Evolutionary conservation across 2,888 invertebrate genomes (phyloP).

Genomic region (Orchesella flavescens): DNA sequence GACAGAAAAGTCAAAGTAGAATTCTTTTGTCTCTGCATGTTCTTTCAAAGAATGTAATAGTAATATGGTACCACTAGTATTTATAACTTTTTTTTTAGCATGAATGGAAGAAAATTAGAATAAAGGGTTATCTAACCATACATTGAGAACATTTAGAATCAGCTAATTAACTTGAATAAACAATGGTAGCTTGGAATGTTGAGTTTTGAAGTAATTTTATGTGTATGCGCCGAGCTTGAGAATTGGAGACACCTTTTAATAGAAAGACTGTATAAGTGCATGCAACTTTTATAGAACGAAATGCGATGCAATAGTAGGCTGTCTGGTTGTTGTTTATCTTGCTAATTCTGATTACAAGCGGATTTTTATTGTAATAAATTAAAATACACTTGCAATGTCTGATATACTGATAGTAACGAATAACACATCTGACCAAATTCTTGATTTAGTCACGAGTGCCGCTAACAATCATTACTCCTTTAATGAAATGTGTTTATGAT

Average conservation of each 20-base stretch:
- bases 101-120: neutral
- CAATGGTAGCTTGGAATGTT: neutral
- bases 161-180: neutral
- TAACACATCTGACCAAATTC: conserved; percentile 30
- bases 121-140: neutral
- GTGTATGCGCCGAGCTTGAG: conserved; percentile 34
- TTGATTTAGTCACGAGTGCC: conserved; percentile 42
- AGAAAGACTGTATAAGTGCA: conserved; percentile 50
- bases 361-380: neutral
- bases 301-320: neutral
- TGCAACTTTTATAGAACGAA: conserved; percentile 37
- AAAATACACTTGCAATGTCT: neutral
- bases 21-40: no score
- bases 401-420: neutral
- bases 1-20: neutral
- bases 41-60: no score
- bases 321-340: neutral
- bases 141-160: neutral
- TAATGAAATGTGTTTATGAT: neutral
- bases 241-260: conserved; percentile 37
- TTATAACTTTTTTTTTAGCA: neutral
- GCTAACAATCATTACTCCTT: conserved; percentile 45
- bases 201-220: conserved; percentile 1
- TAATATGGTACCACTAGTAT: no score
- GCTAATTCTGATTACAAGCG: conserved; percentile 1